Conservation (phyloP, 35 echinoderm and acorn worm genomes). For the Anneissia japonica region DNA sequence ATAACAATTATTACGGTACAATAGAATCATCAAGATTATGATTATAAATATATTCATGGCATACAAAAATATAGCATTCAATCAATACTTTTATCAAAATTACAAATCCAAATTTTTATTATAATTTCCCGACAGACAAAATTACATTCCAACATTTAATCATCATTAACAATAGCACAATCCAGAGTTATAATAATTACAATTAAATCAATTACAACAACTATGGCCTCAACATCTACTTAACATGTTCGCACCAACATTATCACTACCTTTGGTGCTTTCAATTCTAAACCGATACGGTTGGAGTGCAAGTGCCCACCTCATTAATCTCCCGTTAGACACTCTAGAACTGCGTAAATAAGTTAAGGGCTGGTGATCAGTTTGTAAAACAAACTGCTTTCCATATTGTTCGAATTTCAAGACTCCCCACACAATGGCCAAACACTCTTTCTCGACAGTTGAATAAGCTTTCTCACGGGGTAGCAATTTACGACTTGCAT, state of each 20-base stretch:
- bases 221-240: no score
- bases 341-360: conserved; percentile 3
- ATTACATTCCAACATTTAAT: no score
- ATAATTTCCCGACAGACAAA: no score
- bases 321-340: neutral
- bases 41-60: no score
- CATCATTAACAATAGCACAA: no score
- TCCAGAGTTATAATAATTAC: no score
- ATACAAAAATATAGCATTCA: no score
- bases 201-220: no score
- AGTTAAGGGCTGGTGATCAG: neutral
- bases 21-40: no score
- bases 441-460: neutral
- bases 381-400: neutral
- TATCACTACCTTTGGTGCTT: conserved; percentile 30
- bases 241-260: conserved; percentile 31
- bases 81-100: no score
- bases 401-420: neutral
- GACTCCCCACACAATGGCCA: neutral
- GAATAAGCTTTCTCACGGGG: neutral
- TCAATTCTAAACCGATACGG: conserved; percentile 35
- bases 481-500: neutral
- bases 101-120: no score
- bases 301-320: conserved; percentile 28
- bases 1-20: no score